Conservation (phyloP, 2,113 vertebrate species). For the Platysteira castanea region DNA sequence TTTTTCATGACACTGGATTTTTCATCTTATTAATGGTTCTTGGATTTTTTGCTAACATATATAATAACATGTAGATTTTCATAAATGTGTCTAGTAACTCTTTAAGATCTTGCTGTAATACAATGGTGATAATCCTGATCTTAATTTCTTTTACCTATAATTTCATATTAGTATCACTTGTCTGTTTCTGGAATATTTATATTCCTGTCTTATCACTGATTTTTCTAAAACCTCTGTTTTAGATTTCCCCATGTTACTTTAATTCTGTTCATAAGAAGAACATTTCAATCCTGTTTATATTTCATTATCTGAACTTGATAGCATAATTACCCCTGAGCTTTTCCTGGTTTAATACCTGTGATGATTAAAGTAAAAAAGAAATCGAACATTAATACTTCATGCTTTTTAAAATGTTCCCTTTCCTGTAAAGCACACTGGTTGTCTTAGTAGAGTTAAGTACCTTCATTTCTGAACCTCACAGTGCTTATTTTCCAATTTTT, state of each 20-base stretch:
- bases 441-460: neutral
- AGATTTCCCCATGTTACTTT: neutral
- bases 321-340: neutral
- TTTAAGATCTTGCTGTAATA: neutral
- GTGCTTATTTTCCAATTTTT: neutral
- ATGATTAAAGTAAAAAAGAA: neutral
- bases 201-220: neutral
- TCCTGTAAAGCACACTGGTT: neutral
- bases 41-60: neutral
- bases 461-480: neutral
- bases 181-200: neutral
- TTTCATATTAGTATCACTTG: neutral
- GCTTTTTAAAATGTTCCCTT: neutral
- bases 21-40: neutral
- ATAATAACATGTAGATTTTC: neutral
- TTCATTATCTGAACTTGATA: neutral
- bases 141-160: neutral
- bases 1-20: neutral
- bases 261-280: neutral
- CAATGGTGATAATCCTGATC: neutral
- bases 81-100: neutral
- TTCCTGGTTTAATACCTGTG: neutral
- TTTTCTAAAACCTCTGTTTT: neutral
- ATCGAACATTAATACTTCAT: neutral
- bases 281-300: neutral